phyloP scores from a whole-genome alignment of 2,113 vertebrate genomes.

The Catagonus wagneri region DNA sequence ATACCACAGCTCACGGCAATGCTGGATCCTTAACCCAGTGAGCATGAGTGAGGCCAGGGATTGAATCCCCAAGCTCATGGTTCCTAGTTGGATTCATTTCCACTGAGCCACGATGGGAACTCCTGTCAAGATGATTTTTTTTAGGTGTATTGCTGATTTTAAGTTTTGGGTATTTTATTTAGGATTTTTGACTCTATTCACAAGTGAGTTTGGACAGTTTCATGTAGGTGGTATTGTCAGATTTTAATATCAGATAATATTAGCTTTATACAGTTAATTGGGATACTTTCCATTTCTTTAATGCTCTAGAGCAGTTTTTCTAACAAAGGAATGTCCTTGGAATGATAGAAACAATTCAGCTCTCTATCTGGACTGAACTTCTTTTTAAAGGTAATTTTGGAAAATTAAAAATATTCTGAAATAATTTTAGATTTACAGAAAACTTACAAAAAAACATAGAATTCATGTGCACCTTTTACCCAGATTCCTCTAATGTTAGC shows the following conservation, averaged over 20 bases:
- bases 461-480: neutral
- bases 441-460: neutral
- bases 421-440: constrained; percentile 4
- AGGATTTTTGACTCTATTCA: constrained; percentile 22
- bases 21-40: too few species aligned
- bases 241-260: constrained; percentile 27
- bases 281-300: constrained; percentile 12
- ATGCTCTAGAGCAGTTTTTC: neutral
- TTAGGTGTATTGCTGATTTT: neutral
- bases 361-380: constrained; percentile 1
- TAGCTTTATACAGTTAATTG: constrained; percentile 18
- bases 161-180: constrained; percentile 4
- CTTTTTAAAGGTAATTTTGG: constrained; percentile 20
- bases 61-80: too few species aligned
- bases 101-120: too few species aligned
- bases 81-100: too few species aligned
- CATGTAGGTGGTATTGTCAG: neutral
- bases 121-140: too few species aligned
- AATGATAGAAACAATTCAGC: constrained; percentile 15
- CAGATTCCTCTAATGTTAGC: neutral
- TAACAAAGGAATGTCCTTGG: neutral
- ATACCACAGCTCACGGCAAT: too few species aligned
- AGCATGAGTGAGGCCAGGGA: too few species aligned
- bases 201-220: neutral
- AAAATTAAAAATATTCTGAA: constrained; percentile 7